Percentiles rank a stretch among this genome's conserved stretches.
phyloP scores from a whole-genome alignment of 2,113 vertebrate genomes.

The Romanogobio albipinnatus region DNA sequence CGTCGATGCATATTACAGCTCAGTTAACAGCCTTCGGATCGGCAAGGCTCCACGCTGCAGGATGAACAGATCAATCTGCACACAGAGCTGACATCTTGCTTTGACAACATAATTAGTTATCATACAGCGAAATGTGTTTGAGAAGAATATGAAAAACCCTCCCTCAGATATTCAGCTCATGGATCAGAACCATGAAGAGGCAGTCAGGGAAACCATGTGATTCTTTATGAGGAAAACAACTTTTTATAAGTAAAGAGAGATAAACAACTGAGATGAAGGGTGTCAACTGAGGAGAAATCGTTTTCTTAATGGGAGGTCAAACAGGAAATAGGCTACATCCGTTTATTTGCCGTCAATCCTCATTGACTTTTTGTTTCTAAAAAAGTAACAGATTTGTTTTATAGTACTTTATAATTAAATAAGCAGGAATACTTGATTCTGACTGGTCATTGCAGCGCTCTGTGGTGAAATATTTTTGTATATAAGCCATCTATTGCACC shows the following conservation, averaged over 20 bases:
- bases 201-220: not conserved
- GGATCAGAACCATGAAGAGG: constrained; percentile 10
- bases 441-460: not conserved
- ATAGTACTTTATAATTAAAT: not conserved
- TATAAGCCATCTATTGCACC: not conserved
- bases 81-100: constrained; percentile 64
- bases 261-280: constrained; percentile 17
- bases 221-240: constrained; percentile 1
- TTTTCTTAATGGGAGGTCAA: not conserved
- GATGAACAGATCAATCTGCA: constrained; percentile 69
- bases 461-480: not conserved
- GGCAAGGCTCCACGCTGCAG: constrained; percentile 65
- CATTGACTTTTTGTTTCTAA: not conserved
- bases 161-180: constrained; percentile 37
- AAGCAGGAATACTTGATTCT: not conserved
- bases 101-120: constrained; percentile 64
- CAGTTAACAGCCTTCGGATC: constrained; percentile 75
- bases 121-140: constrained; percentile 65
- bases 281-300: not conserved
- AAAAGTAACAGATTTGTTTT: not conserved
- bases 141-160: constrained; percentile 63
- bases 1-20: constrained; percentile 71
- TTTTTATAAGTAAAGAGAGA: not conserved
- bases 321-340: not conserved
- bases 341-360: not conserved